Evolutionary conservation across 2,888 invertebrate species (phyloP).

Genomic region (Pammene aurita): DNA sequence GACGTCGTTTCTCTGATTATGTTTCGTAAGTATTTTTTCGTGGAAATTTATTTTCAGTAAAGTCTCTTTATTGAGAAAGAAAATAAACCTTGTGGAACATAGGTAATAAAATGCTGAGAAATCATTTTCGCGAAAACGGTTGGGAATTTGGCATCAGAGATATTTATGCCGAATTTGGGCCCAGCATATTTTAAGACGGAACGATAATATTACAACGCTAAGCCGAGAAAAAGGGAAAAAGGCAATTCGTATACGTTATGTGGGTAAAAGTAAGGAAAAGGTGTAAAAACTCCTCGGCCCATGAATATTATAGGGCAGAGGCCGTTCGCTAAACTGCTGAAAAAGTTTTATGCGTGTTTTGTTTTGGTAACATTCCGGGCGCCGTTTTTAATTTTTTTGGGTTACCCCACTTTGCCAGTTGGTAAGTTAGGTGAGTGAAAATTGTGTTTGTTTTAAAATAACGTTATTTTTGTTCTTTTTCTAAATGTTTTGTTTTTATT

Average conservation of each 20-base stretch:
- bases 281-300: slow-evolving; percentile 51
- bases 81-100: background rate
- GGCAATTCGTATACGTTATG: slow-evolving; percentile 51
- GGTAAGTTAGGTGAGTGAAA: slow-evolving; percentile 8
- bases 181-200: slow-evolving; percentile 35
- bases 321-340: slow-evolving; percentile 50
- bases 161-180: slow-evolving; percentile 36
- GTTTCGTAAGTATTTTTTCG: slow-evolving; percentile 38
- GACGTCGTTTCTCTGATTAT: slow-evolving; percentile 47
- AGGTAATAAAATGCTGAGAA: background rate
- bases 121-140: slow-evolving; percentile 19
- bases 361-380: slow-evolving; percentile 45
- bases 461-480: background rate
- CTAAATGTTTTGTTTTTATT: background rate
- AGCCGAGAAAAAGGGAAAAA: slow-evolving; percentile 47
- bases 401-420: slow-evolving; percentile 26
- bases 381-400: slow-evolving; percentile 29
- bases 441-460: background rate
- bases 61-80: slow-evolving; percentile 20
- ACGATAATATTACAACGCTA: slow-evolving; percentile 40
- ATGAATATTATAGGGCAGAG: slow-evolving; percentile 58
- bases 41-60: slow-evolving; percentile 17
- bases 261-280: slow-evolving; percentile 48
- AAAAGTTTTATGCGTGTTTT: slow-evolving; percentile 52
- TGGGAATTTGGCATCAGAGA: slow-evolving; percentile 13